Evolutionary conservation across 2,113 vertebrate species (phyloP).

Genomic region (Callithrix jacchus): DNA sequence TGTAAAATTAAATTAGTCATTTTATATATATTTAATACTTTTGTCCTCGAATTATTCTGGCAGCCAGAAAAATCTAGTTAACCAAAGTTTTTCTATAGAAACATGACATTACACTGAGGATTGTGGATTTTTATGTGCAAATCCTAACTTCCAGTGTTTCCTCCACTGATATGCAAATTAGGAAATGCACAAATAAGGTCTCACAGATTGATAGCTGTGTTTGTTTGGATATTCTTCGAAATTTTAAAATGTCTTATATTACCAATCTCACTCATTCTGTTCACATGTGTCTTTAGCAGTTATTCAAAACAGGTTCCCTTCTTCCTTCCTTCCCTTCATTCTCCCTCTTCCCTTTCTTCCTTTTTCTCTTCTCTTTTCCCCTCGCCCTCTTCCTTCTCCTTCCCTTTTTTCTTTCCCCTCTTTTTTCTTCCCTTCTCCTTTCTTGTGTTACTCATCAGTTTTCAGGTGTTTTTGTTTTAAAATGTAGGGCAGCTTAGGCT

Average conservation of each 20-base stretch:
- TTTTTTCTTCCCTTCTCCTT: neutral
- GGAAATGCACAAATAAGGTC: neutral
- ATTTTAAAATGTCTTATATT: constrained; percentile 74
- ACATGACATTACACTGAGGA: neutral
- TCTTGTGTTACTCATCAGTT: constrained; percentile 80
- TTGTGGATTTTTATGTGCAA: neutral
- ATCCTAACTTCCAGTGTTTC: neutral
- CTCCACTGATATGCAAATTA: neutral
- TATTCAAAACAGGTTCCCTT: constrained; percentile 50
- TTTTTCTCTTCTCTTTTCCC: too few relatives aligned
- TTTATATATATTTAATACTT: neutral
- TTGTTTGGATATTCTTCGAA: constrained; percentile 41
- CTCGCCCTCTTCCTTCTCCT: neutral
- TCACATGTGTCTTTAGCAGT: constrained; percentile 78
- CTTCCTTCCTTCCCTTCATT: neutral
- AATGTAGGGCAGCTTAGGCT: constrained; percentile 90
- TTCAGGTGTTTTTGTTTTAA: constrained; percentile 90
- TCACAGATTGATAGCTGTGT: neutral
- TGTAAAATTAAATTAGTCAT: constrained; percentile 8
- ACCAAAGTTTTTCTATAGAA: neutral
- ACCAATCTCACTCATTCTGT: constrained; percentile 52
- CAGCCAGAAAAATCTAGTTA: neutral
- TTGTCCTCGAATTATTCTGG: constrained; percentile 1
- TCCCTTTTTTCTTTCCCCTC: neutral
- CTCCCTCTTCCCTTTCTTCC: too few relatives aligned